Conservation (phyloP, 2,113 vertebrate species). For the Silurus asotus region DNA sequence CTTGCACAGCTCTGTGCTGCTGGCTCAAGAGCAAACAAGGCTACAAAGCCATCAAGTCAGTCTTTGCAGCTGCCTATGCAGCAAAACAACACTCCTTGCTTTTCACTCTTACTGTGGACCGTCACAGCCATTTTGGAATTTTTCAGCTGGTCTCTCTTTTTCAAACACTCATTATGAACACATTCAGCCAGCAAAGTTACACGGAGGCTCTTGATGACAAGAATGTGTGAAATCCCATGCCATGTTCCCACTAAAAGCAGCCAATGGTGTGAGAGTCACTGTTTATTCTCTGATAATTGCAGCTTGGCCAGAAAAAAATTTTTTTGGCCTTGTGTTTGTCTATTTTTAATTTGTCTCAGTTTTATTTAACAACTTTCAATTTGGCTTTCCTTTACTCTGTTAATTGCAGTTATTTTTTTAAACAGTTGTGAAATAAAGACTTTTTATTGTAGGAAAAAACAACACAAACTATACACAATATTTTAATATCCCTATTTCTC, state of each 20-base stretch:
- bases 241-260: slow-evolving; percentile 38
- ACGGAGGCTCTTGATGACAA: slow-evolving; percentile 18
- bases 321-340: slow-evolving; percentile 26
- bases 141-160: slow-evolving; percentile 30
- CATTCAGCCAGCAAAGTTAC: slow-evolving; percentile 26
- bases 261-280: slow-evolving; percentile 40
- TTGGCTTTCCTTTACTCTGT: slow-evolving; percentile 7
- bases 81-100: slow-evolving; percentile 6
- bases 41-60: slow-evolving; percentile 25
- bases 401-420: slow-evolving; percentile 11
- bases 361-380: slow-evolving; percentile 31
- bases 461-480: no score
- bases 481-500: not conserved
- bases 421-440: not conserved
- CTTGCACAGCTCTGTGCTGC: slow-evolving; percentile 12
- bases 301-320: slow-evolving; percentile 25
- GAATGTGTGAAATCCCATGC: slow-evolving; percentile 39
- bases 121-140: slow-evolving; percentile 17
- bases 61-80: slow-evolving; percentile 20
- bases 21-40: slow-evolving; percentile 46
- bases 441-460: not conserved
- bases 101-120: not conserved
- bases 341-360: slow-evolving; percentile 22
- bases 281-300: slow-evolving; percentile 45
- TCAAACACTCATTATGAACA: slow-evolving; percentile 23